Evolutionary conservation across 2,113 vertebrate genomes (phyloP), one percentile per base, ranked within the genome.

Genomic region (Callopanchax toddi): DNA sequence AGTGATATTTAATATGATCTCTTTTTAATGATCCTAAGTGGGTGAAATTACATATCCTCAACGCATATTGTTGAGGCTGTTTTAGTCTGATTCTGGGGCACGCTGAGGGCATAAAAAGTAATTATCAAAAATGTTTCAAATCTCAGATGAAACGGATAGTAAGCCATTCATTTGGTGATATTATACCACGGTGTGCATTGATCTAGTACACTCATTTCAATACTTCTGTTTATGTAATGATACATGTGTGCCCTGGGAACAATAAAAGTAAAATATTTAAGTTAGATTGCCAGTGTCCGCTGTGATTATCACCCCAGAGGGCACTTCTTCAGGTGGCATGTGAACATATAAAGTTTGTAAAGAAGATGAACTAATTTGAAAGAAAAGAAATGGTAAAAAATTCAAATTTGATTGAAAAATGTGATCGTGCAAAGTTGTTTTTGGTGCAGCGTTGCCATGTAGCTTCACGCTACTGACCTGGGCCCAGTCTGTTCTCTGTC

Each of bases 1-100:
- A 91, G 89, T 88, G 94, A 94, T 93, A 96, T 95, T 94, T 93
- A 94, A 95, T 95, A 94, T 94, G 91, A 96, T 95, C 94, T 94
- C 90, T 93, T 94, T 92, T 94, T 93, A 96, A 94, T 93, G 92
- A 94, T 94, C 90, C 91, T 92, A 93, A 94, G 93, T 93, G 93
- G 91, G 79, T 94, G 91, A 91, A 92, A 94, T 93, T 91, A 87
- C 89, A 92, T 92, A 89, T 77, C 74, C 73, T 74, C 76, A 70
- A 87, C 87, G 86, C 71, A 76, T 86, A 82, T 86, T 84, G 84
- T 87, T 70, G 75, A 75, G 74, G 56, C 72, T 55, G 55, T 74
- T 81, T 70, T 29, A 52, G 69, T 53, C 70, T 57, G 52, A 74
- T 82, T 76, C 59, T 63, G 71, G 57, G 52, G 54, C 44, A 51